These are phyloP conservation scores for Cheilosia vulpina DNA, from an alignment of 2,888 invertebrate genomes.

Conservation along the genomic window DNA sequence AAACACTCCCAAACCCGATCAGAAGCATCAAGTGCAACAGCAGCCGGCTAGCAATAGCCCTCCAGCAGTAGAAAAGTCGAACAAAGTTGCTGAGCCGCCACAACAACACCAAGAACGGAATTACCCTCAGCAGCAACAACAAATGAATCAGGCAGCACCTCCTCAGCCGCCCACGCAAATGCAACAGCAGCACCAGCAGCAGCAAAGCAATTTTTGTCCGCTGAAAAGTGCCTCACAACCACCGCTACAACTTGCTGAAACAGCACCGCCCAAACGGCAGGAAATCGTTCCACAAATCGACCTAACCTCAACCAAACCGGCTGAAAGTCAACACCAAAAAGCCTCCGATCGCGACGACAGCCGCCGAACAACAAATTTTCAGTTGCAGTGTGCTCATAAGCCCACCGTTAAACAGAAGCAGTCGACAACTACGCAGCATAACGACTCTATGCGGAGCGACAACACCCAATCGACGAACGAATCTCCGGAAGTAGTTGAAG, in stretches of 20 bases:
- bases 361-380: constrained; percentile 68
- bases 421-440: background rate
- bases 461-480: background rate
- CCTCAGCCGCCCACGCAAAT: background rate
- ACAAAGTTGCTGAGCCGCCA: background rate
- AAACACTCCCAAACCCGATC: background rate
- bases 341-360: constrained; percentile 55
- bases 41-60: constrained; percentile 3
- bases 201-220: constrained; percentile 17
- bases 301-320: constrained; percentile 43
- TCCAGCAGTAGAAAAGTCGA: constrained; percentile 2
- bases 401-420: constrained; percentile 49
- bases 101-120: constrained; percentile 33
- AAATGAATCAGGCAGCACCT: background rate
- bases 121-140: constrained; percentile 5
- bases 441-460: constrained; percentile 5
- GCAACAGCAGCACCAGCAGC: constrained; percentile 41
- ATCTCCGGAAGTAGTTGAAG: constrained; percentile 15
- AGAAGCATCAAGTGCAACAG: background rate
- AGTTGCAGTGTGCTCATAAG: constrained; percentile 61
- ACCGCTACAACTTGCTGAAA: constrained; percentile 5
- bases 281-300: constrained; percentile 67
- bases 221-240: constrained; percentile 12
- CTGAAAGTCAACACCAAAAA: constrained; percentile 30
- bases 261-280: constrained; percentile 9